Percentiles rank a stretch among this genome's conserved stretches.
Conservation (phyloP, 1,140 invertebrate species). For the Bombus vancouverensis region DNA sequence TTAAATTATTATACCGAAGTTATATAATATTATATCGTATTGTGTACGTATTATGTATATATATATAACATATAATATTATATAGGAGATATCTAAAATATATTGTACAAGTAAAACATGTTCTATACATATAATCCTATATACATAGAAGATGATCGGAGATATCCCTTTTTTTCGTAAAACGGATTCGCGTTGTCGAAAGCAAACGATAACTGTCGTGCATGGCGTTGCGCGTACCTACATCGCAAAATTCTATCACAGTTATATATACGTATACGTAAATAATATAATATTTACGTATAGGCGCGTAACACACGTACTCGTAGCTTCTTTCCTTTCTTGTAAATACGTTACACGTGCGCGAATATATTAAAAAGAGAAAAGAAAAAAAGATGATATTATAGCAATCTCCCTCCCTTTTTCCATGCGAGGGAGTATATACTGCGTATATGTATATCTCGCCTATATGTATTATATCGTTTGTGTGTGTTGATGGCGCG, state of each 20-base stretch:
- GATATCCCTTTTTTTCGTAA: background rate
- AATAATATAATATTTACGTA: constrained; percentile 28
- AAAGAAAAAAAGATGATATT: background rate
- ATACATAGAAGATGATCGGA: background rate
- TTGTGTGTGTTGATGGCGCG: constrained; percentile 50
- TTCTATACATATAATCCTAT: constrained; percentile 22
- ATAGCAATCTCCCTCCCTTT: constrained; percentile 18
- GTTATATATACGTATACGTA: constrained; percentile 41
- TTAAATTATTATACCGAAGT: constrained; percentile 7
- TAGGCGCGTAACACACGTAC: constrained; percentile 43
- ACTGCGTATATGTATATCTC: constrained; percentile 18
- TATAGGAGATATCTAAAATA: background rate
- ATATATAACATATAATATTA: constrained; percentile 20
- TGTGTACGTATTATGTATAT: background rate
- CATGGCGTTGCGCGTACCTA: constrained; percentile 49
- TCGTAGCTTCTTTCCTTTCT: constrained; percentile 69
- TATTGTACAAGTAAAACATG: background rate
- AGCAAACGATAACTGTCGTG: constrained; percentile 47
- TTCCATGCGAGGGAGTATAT: constrained; percentile 14
- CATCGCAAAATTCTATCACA: constrained; percentile 47
- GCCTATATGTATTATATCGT: constrained; percentile 66
- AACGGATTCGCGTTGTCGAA: background rate
- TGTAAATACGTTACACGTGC: constrained; percentile 71
- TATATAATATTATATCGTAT: constrained; percentile 31
- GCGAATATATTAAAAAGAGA: constrained; percentile 4